Conservation (phyloP, 2,113 vertebrate species). For the Glaucidium brasilianum region DNA sequence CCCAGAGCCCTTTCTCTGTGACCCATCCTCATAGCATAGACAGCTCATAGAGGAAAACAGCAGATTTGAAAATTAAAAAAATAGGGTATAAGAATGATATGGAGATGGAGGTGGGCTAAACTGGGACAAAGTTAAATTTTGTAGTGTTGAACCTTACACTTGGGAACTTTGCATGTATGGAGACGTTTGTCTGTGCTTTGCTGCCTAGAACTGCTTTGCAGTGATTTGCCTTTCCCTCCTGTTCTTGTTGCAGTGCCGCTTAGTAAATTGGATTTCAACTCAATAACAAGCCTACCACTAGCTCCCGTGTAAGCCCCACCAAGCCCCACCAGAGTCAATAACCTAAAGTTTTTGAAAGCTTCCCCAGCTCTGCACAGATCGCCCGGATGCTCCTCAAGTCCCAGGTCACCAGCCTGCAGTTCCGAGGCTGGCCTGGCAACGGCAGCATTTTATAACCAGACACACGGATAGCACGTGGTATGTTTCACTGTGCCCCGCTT, state of each 20-base stretch:
- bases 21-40: not conserved
- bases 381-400: fast-evolving
- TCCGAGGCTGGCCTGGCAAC: not conserved
- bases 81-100: not conserved
- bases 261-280: not conserved
- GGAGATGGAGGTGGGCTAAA: not conserved
- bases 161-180: not conserved
- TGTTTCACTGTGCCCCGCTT: not conserved
- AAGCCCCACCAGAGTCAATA: not conserved
- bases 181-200: not conserved
- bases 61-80: not conserved
- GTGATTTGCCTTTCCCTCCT: not conserved
- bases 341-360: not conserved
- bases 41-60: not conserved
- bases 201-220: not conserved
- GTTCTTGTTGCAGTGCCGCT: too few species aligned
- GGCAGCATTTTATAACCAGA: not conserved
- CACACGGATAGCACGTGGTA: not conserved
- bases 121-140: not conserved
- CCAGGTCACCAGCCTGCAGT: not conserved
- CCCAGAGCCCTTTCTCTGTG: not conserved
- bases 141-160: not conserved
- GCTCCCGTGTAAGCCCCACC: not conserved
- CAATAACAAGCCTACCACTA: fast-evolving
- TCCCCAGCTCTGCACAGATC: not conserved